These are phyloP conservation scores for Diaperis boleti DNA, from an alignment of 2,888 invertebrate species.

Conservation along the genomic window DNA sequence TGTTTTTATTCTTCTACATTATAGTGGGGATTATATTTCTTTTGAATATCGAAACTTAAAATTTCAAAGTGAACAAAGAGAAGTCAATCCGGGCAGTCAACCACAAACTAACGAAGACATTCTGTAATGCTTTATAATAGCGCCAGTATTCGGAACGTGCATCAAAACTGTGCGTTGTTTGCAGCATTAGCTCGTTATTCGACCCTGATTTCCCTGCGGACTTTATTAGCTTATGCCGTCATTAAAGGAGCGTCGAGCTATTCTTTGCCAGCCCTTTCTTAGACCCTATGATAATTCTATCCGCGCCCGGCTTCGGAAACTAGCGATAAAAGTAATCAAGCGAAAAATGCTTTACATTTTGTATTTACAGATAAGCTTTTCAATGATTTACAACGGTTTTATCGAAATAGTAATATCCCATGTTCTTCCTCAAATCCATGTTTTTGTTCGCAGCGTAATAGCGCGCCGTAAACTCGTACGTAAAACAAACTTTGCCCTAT, in stretches of 20 bases:
- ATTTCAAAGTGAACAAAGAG: too few species aligned
- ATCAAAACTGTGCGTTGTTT: slow-evolving; percentile 40
- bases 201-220: slow-evolving; percentile 42
- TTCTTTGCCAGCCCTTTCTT: slow-evolving; percentile 33
- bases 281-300: slow-evolving; percentile 31
- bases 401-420: slow-evolving; percentile 32
- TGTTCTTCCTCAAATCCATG: slow-evolving; percentile 34
- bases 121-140: slow-evolving; percentile 25
- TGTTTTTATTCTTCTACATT: too few species aligned
- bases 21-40: too few species aligned
- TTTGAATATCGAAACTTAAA: neutral
- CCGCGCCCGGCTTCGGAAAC: slow-evolving; percentile 32
- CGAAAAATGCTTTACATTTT: slow-evolving; percentile 40
- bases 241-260: slow-evolving; percentile 39
- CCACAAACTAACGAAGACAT: neutral
- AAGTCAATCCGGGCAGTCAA: neutral
- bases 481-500: slow-evolving; percentile 25
- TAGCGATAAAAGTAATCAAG: slow-evolving; percentile 38
- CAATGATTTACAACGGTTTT: slow-evolving; percentile 40
- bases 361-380: slow-evolving; percentile 39
- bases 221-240: slow-evolving; percentile 42
- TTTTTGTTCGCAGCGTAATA: slow-evolving; percentile 36
- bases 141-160: slow-evolving; percentile 33
- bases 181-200: slow-evolving; percentile 43
- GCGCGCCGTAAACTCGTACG: slow-evolving; percentile 24